A percentile compares a stretch with the other conserved stretches of the same genome.
Conservation (phyloP, 1,140 invertebrate species). For the Drosophila lini region DNA sequence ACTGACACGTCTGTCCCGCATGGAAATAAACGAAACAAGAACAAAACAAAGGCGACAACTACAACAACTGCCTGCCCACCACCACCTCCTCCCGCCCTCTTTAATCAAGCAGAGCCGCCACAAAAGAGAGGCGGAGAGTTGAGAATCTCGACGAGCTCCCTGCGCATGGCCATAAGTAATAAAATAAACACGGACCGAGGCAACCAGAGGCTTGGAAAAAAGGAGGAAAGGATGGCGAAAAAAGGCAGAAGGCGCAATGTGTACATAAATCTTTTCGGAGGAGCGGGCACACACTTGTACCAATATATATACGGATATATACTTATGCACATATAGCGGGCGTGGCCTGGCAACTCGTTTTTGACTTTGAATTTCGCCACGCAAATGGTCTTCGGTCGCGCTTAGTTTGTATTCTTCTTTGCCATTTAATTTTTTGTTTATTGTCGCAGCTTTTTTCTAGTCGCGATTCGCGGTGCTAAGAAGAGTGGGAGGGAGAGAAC, state of each 20-base stretch:
- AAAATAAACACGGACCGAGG: constrained; percentile 67
- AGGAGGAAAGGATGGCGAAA: constrained; percentile 42
- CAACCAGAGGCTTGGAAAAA: constrained; percentile 38
- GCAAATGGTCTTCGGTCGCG: constrained; percentile 53
- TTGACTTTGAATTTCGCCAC: constrained; percentile 77
- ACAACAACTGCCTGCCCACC: constrained; percentile 31
- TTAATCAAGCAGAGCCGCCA: constrained; percentile 53
- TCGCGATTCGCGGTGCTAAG: constrained; percentile 7
- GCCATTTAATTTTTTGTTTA: constrained; percentile 61
- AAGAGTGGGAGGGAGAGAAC: neutral
- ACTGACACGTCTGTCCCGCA: constrained; percentile 28
- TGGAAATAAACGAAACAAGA: constrained; percentile 56
- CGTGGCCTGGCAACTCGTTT: constrained; percentile 59
- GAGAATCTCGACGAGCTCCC: constrained; percentile 20
- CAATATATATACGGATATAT: constrained; percentile 7
- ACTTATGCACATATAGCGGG: constrained; percentile 39
- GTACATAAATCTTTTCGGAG: constrained; percentile 56
- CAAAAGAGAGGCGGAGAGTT: constrained; percentile 16
- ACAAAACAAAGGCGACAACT: constrained; percentile 71
- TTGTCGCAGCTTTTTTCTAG: constrained; percentile 56
- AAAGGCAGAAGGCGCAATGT: constrained; percentile 55
- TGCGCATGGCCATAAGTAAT: constrained; percentile 63
- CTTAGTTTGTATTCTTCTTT: constrained; percentile 62
- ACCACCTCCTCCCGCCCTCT: constrained; percentile 23
- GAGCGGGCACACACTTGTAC: constrained; percentile 8